Conservation (phyloP, 2,797 vertebrate species). For the Otus scops region DNA sequence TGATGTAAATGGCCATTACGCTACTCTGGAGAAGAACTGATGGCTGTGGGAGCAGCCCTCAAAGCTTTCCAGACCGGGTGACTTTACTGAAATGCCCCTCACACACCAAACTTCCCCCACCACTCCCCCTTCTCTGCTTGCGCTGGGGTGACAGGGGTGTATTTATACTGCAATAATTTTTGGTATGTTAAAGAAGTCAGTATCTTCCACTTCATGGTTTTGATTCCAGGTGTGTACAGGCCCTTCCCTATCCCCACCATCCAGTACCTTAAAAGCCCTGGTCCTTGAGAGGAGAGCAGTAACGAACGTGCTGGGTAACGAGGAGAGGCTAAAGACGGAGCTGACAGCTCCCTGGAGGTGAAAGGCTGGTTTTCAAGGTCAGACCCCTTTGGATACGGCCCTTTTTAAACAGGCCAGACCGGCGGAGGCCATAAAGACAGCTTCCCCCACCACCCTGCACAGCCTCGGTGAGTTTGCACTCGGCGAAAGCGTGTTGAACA, state of each 20-base stretch:
- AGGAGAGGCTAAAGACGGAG: neutral
- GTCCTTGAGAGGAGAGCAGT: neutral
- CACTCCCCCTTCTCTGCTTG: conserved; percentile 22
- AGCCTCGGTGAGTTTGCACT: neutral
- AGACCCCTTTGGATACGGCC: neutral
- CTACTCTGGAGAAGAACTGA: neutral
- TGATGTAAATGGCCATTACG: neutral
- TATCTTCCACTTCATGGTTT: conserved; percentile 55
- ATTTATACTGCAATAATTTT: conserved; percentile 72
- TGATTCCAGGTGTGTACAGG: neutral
- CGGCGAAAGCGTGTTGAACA: neutral
- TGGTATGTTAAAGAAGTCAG: conserved; percentile 42
- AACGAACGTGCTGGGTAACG: neutral
- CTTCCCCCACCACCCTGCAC: neutral
- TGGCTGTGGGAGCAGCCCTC: neutral
- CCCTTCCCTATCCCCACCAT: neutral
- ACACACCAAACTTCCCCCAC: neutral
- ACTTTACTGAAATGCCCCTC: neutral
- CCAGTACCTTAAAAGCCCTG: conserved; percentile 10
- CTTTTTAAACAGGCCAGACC: neutral
- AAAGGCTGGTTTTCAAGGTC: neutral
- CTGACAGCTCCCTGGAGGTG: neutral
- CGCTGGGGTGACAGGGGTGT: conserved; percentile 9
- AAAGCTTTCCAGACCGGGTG: neutral
- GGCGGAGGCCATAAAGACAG: neutral